A percentile compares a stretch with the other conserved stretches of the same genome.
phyloP scores from a whole-genome alignment of 2,888 invertebrate species.

The Habrosyne pyritoides region DNA sequence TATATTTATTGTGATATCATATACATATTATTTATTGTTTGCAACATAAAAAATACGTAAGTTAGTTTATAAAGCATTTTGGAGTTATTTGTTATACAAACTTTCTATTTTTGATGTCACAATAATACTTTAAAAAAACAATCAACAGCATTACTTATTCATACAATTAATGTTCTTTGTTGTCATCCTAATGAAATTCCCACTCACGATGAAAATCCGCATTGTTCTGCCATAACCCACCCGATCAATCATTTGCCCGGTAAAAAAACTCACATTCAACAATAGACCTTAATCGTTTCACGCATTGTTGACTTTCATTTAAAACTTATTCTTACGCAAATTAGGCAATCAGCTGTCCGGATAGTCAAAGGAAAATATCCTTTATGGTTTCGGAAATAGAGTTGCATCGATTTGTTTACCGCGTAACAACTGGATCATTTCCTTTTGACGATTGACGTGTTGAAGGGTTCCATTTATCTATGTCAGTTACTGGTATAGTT shows the following conservation, averaged over 20 bases:
- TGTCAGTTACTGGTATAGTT: slow-evolving; percentile 36
- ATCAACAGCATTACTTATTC: background rate
- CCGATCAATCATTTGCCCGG: slow-evolving; percentile 37
- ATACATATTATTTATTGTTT: too few relatives aligned
- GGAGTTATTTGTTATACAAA: too few relatives aligned
- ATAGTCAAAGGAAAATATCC: slow-evolving; percentile 19
- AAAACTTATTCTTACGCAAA: slow-evolving; percentile 53
- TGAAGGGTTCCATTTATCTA: slow-evolving; percentile 60
- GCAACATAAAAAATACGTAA: too few relatives aligned
- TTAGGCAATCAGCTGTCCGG: slow-evolving; percentile 37
- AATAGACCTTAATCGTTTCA: slow-evolving; percentile 41
- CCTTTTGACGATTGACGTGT: slow-evolving; percentile 58
- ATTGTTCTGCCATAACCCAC: slow-evolving; percentile 10
- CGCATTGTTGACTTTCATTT: slow-evolving; percentile 38
- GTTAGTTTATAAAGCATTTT: too few relatives aligned
- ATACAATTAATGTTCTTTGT: background rate
- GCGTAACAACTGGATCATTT: slow-evolving; percentile 56
- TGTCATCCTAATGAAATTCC: background rate
- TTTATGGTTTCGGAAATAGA: slow-evolving; percentile 20
- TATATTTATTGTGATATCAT: too few relatives aligned
- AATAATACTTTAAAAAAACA: too few relatives aligned
- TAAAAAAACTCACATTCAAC: slow-evolving; percentile 31
- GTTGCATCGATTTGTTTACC: slow-evolving; percentile 12
- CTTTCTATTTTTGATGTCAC: too few relatives aligned
- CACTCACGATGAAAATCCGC: background rate